Percentiles rank a stretch among this genome's conserved stretches.
phyloP scores from a whole-genome alignment of 1,140 invertebrate species.

The Drosophila suzukii region DNA sequence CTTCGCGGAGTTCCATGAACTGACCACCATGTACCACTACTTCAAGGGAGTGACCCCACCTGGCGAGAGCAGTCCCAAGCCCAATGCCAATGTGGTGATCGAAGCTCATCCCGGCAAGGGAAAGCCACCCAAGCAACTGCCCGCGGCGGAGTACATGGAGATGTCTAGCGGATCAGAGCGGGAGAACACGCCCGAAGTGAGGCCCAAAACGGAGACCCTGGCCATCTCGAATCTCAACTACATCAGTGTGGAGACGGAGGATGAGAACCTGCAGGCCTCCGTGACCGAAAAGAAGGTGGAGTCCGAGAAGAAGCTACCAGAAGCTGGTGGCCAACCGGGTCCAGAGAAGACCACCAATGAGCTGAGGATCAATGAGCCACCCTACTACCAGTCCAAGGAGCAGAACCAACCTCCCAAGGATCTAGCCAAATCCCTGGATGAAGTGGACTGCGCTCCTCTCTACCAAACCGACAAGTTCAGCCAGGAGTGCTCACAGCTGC shows the following conservation, averaged over 20 bases:
- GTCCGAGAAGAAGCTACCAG: conserved; percentile 62
- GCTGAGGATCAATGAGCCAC: conserved; percentile 78
- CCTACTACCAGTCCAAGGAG: conserved; percentile 83
- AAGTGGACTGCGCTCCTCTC: conserved; percentile 57
- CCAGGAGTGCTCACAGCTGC: conserved; percentile 80
- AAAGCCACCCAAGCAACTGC: conserved; percentile 66
- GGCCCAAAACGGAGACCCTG: conserved; percentile 67
- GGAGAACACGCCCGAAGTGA: conserved; percentile 73
- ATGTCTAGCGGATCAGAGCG: conserved; percentile 83
- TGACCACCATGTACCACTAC: conserved; percentile 93
- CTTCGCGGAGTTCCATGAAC: conserved; percentile 92
- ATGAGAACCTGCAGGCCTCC: conserved; percentile 74
- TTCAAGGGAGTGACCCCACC: conserved; percentile 89
- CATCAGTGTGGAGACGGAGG: conserved; percentile 79
- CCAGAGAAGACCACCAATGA: conserved; percentile 78
- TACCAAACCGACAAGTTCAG: conserved; percentile 79
- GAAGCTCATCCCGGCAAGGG: conserved; percentile 56
- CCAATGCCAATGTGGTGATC: conserved; percentile 59
- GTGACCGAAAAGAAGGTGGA: conserved; percentile 74
- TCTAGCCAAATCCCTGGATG: conserved; percentile 60
- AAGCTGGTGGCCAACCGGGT: conserved; percentile 29
- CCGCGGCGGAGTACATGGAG: conserved; percentile 80
- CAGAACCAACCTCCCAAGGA: conserved; percentile 53
- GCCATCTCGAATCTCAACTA: conserved; percentile 84
- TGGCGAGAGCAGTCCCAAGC: conserved; percentile 47